Evolutionary conservation across 1,140 invertebrate genomes (phyloP), one percentile per base, ranked within the genome.

Genomic region (Caenorhabditis briggsae): DNA sequence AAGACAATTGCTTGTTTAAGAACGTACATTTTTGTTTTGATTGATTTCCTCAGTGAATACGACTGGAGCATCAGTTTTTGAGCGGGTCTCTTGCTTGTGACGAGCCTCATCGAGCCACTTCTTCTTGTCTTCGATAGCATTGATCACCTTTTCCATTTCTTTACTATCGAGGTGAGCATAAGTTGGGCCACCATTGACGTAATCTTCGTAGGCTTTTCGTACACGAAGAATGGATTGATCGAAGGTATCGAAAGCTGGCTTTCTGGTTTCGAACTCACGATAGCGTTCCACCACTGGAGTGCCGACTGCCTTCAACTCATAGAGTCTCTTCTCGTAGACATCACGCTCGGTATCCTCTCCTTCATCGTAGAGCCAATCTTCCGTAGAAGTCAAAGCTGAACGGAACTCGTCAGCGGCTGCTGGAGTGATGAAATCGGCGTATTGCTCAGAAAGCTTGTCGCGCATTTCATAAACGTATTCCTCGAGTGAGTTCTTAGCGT

Each of bases 381-480:
- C 97, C 88, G 96, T 96, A 33, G 95, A 94, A 89, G 96, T 95
- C 14, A 99, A 94, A 83, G 95, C 93, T 83, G 93, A 91, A 55
- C 94, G 94, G 83, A 98, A 94, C 0, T 93, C 89, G 78, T 94
- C 94, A 88, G 95, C 94, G 11, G 94, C 94, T 91, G 93, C 70
- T 20, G 58, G 23, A 16, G 59, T 70, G 18, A 85, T 55, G 58
- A 95, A 99, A 9, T 94, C 94, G 84, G 95, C 95, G 33, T 97
- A 93, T 41, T 95, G 94, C 84, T 95, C 95, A 9, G 93, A 94
- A 18, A 97, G 90, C 92, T 97, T 96, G 41, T 95, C 95, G 83
- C 98, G 94, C 92, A 98, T 94, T 89, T 98, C 97, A 92, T 99
- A 99, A 20, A 99, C 96, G 91, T 98, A 99, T 93, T 99, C 98